Evolutionary conservation across 1,140 invertebrate species (phyloP), one percentile per base, ranked within the genome.

Genomic region (Danaus plexippus): DNA sequence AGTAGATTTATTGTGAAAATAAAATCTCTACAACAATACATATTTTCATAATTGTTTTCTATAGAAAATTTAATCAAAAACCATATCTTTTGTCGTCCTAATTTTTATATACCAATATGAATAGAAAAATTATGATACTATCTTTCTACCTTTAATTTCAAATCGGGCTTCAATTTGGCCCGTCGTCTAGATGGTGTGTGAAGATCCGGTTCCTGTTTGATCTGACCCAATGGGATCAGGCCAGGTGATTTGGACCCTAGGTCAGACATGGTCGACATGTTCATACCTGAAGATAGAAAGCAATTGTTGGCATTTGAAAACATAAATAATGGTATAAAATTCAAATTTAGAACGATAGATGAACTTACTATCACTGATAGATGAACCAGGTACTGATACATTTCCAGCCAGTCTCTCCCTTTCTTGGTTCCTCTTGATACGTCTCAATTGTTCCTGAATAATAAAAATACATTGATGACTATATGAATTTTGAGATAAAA

Each of bases 351-450:
- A 9, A 42, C 9, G 40, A 15, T 43, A 46, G 2, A 6, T 32
- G 22, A 42, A 78, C 77, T 80, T 65, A 85, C 77, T 80, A 3
- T 82, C 80, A 43, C 65, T 61, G 11, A 66, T 61, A 55, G 76
- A 73, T 3, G 67, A 56, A 9, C 66, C 65, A 0, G 82, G 76
- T 6, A 77, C 76, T 11, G 77, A 73, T 1, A 81, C 79, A 57
- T 88, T 88, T 8, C 88, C 89, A 15, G 90, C 90, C 18, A 92
- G 77, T 66, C 90, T 90, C 83, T 96, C 95, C 11, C 94, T 91
- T 71, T 97, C 96, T 73, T 98, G 95, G 82, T 97, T 98, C 32
- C 96, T 88, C 73, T 97, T 97, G 43, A 97, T 95, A 67, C 98
- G 90, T 52, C 98, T 88, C 43, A 99, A 75, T 84, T 99, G 97